These are phyloP conservation scores for Nymphalis polychloros DNA, from an alignment of 2,888 invertebrate species.

Conservation along the genomic window DNA sequence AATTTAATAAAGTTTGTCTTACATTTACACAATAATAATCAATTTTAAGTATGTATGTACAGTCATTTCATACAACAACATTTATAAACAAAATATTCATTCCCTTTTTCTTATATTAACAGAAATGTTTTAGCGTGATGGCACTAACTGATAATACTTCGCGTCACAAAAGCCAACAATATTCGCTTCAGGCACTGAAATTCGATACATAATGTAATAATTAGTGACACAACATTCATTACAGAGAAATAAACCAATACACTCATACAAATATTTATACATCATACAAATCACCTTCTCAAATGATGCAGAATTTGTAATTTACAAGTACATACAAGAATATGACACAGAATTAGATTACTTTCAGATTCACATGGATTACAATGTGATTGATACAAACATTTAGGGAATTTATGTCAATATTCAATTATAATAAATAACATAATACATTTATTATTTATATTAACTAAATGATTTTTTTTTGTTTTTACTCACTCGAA, in stretches of 20 bases:
- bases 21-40: conserved; percentile 58
- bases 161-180: conserved; percentile 7
- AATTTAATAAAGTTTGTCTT: conserved; percentile 76
- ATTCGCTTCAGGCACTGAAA: conserved; percentile 19
- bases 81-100: conserved; percentile 35
- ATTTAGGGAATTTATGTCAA: too few species aligned
- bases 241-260: conserved; percentile 5
- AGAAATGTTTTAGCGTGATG: conserved; percentile 11
- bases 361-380: too few species aligned
- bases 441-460: too few species aligned
- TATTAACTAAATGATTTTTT: too few species aligned
- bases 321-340: too few species aligned
- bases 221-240: neutral
- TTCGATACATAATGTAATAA: conserved; percentile 14
- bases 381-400: too few species aligned
- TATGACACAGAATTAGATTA: too few species aligned
- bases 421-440: too few species aligned
- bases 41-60: conserved; percentile 57
- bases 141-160: conserved; percentile 24
- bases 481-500: too few species aligned
- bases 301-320: too few species aligned
- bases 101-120: conserved; percentile 6
- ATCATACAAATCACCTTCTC: too few species aligned
- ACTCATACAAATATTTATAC: too few species aligned
- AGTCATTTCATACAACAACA: conserved; percentile 57